Evolutionary conservation across 2,113 vertebrate species (phyloP), one percentile per base, ranked within the genome.

Genomic region (Ranitomeya imitator): DNA sequence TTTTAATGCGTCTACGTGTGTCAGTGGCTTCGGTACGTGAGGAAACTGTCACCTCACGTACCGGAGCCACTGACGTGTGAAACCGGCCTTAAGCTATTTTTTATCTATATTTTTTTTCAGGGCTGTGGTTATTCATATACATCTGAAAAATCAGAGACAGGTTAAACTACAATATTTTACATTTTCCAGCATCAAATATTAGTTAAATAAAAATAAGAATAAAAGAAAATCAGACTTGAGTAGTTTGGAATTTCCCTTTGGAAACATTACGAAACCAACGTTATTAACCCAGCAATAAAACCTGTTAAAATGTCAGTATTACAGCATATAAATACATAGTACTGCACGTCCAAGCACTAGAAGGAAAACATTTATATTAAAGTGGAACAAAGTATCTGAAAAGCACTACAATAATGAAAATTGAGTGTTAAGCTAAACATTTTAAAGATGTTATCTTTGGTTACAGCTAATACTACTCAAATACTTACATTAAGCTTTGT

Each of bases 251-350:
- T 81, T 81, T 81, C 79, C 79, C 55, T 26, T 81, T 81, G 59
- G 55, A 81, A 81, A 81, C 54, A 81, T 59, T 81, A 81, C 26
- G 79, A 11, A 81, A 81, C 79, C 79, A 7, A 61, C 8, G 79
- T 81, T 81, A 81, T 37, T 81, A 81, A 37, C 57, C 79, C n/a
- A 61, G 79, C 55, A 81, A 61, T 81, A 81, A 81, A 81, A 81
- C 37, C 55, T 26, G 79, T 60, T 60, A 81, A 61, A 81, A 81
- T 37, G 57, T 60, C 79, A 81, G 57, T 61, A 61, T 81, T 59
- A 80, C 59, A 37, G 23, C 79, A 61, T 31, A 81, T 37, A 81
- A 81, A 60, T 37, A 76, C 45, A 74, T 52, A 52, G 45, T 74
- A 76, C 37, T 52, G 45, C 18, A 61, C 31, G 59, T 81, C 79